Base-by-base conservation (phyloP, 2,113 vertebrate genomes). In the Triplophysa siluroides region DNA sequence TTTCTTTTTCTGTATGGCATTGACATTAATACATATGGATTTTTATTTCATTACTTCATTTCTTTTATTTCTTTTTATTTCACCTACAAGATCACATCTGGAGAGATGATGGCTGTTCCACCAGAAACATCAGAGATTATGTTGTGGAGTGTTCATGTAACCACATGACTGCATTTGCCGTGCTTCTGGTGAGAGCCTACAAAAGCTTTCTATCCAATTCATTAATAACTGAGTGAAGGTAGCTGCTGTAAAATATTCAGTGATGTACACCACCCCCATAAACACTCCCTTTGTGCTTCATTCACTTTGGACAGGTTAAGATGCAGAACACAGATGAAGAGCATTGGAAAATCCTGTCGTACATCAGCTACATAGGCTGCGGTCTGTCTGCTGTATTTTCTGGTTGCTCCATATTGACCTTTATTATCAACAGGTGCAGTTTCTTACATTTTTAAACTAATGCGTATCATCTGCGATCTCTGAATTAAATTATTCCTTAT, bases 361-460 rank as follows among this genome's bases (percentile, higher is more conserved):
- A 71, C 67, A 82, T 93, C 74, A 92, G 87, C 41, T 91, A 91
- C 65, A 66, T 90, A 7, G 91, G 92, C 64, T 91, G 90, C 4
- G 66, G 88, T 52, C 65, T 93, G 24, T 93, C 92, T 11, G 84
- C 86, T 0, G 83, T 90, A 76, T 93, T 91, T 81, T 85, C 81
- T 13, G 81, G 83, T 64, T 13, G 81, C 43, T 85, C 88, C 47
- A 14, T 93, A 18, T 5, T 90, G 7, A 47, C 84, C 1, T 90
- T 84, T 56, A 7, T 87, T n/a, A 83, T 88, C 16, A 69, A 50
- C 61, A 72, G 81, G 92, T 93, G 41, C 2, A 3, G 6, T 78
- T 58, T 18, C 45, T 41, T 78, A 38, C 65, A 11, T 50, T 38
- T 69, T 78, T 1, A 23, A 45, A 76, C 13, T 14, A 19, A 54